phyloP scores from a whole-genome alignment of 1,140 invertebrate species.

The Orchestia grillus region DNA sequence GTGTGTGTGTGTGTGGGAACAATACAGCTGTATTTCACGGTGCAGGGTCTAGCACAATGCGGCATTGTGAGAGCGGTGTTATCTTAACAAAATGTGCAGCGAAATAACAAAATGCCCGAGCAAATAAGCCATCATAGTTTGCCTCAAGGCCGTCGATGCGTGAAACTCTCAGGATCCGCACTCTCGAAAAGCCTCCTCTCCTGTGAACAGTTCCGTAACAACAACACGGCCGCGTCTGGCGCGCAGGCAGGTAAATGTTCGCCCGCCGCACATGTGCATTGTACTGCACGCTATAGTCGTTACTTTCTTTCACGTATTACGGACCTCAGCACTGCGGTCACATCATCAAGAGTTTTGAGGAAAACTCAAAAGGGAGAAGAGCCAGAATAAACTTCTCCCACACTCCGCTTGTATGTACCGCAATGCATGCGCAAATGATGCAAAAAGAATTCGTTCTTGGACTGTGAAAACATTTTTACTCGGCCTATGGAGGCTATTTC shows the following conservation, averaged over 20 bases:
- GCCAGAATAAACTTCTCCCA: neutral
- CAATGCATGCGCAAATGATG: neutral
- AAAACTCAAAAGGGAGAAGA: neutral
- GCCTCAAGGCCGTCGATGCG: neutral
- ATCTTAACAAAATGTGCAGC: conserved; percentile 48
- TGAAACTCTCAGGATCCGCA: neutral
- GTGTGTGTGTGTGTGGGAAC: conserved; percentile 23
- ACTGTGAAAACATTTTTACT: neutral
- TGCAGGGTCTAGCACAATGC: neutral
- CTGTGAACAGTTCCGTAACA: neutral
- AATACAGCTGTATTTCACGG: conserved; percentile 49
- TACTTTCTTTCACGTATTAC: neutral
- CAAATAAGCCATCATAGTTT: conserved; percentile 50
- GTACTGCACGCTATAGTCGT: neutral
- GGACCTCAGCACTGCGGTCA: neutral
- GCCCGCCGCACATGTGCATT: neutral
- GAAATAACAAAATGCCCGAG: conserved; percentile 46
- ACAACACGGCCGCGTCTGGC: neutral
- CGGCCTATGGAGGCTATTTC: neutral
- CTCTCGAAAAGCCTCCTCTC: neutral
- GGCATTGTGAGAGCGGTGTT: conserved; percentile 13
- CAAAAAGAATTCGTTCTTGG: neutral
- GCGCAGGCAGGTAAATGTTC: neutral
- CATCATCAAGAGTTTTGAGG: neutral
- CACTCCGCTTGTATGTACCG: too few relatives aligned